Base-by-base conservation (phyloP, 2,797 vertebrate genomes). In the Eidolon dupreanum region DNA sequence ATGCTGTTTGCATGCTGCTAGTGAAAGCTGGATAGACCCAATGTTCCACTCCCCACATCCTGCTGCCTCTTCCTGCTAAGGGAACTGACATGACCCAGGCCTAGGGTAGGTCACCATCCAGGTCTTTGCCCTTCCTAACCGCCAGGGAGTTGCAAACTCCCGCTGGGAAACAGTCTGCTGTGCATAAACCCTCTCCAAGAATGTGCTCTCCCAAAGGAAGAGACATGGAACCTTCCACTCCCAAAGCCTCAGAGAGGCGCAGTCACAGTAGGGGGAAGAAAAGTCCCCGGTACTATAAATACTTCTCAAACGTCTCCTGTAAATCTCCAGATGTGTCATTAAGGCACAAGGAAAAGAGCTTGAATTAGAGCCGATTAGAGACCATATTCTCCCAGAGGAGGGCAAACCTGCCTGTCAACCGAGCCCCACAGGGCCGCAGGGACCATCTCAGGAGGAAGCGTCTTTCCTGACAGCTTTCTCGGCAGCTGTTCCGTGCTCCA, bases 281-380 rank as follows among this genome's bases (percentile, higher is more conserved):
- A 41, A n/a, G 59, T 65, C 71, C 85, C 61, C 73, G 5, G 87
- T 36, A 88, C 96, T 97, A 96, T 96, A 98, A 97, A 98, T 98
- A 94, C 94, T 74, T 94, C 97, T 97, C 89, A 74, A 88, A 82
- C 15, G 83, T 96, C 96, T 46, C 92, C 94, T 84, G 96, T 97
- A 98, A 98, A 98, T 98, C 96, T 98, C 94, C 74, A 96, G 95
- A 73, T 46, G 97, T 96, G 98, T 89, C 98, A 97, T 97, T 41
- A 87, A 98, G 96, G 75, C 79, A 81, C 95, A 1, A 13, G 90
- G 88, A 97, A 95, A 93, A 95, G 94, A 95, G 68, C 61, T 68
- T 93, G 88, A 97, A 97, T 93, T 97, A 96, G 97, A 95, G 94
- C 88, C 93, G 95, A 97, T 97, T 90, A 97, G 97, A 97, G 95